Evolutionary conservation across 2,113 vertebrate species (phyloP), one percentile per base, ranked within the genome.

Genomic region (Psilopsiagon aymara): DNA sequence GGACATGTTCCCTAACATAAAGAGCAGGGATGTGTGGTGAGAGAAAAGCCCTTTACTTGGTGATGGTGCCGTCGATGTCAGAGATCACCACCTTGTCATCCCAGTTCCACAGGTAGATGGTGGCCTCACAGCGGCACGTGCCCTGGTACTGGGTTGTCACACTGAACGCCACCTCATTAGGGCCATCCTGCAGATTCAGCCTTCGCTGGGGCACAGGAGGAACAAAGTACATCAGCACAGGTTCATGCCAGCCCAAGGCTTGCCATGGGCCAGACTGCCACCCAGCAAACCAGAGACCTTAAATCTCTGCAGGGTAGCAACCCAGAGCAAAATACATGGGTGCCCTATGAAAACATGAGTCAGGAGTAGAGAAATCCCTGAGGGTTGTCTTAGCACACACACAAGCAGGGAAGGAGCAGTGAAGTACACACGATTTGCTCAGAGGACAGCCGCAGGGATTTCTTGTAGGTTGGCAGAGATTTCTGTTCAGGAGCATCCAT

Each of bases 81-180:
- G 99, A 99, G 95, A 99, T 98, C 95, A 99, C 98, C 97, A 99
- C 98, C 41, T 97, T 98, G 96, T 99, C 99, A 0, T 99, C 96
- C 98, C 99, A 99, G 88, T 98, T 99, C 99, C 99, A 99, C 93
- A 99, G 97, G 97, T 99, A 99, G 97, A 99, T 99, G 60, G 98
- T 98, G 82, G 98, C 99, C 96, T 99, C 98, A 53, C 99, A 99
- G 94, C 98, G 98, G 85, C 99, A 99, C 2, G 99, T 99, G 75
- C 99, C 99, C 97, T 99, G 99, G 96, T 99, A 99, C 84, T 99
- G 99, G 44, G 99, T 99, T 2, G 99, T 99, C 95, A 99, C 99
- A 0, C 99, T 99, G 97, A 99, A 99, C 39, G 98, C 97, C 83
- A 99, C 99, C 18, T 98, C 97, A 1, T 99, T 99, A 86, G 98